These are phyloP conservation scores for Andricus quercusramuli DNA, from an alignment of 2,888 invertebrate genomes.

Conservation along the genomic window DNA sequence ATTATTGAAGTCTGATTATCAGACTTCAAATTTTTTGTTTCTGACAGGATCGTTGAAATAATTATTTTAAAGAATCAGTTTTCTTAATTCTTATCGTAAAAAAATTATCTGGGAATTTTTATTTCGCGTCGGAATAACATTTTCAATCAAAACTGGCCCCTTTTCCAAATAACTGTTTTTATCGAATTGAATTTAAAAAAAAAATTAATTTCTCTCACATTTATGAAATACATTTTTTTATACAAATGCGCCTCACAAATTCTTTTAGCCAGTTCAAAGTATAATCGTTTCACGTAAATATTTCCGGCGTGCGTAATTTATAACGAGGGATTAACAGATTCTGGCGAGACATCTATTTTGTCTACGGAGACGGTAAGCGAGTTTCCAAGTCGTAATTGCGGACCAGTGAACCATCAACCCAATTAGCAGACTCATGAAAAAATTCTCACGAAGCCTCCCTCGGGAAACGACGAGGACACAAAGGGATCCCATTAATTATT, in stretches of 20 bases:
- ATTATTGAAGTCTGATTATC: too few species aligned
- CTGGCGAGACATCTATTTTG: slow-evolving; percentile 15
- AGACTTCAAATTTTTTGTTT: too few species aligned
- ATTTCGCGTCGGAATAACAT: too few species aligned
- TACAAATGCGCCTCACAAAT: neutral
- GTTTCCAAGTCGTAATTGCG: slow-evolving; percentile 37
- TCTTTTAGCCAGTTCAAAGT: neutral
- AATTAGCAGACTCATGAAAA: slow-evolving; percentile 39
- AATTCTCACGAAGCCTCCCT: slow-evolving; percentile 27
- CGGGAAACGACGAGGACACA: slow-evolving; percentile 1
- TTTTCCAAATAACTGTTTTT: too few species aligned
- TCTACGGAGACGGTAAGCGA: slow-evolving; percentile 15
- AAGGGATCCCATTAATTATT: slow-evolving; percentile 25
- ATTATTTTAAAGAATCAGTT: too few species aligned
- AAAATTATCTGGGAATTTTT: too few species aligned
- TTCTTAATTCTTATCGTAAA: too few species aligned
- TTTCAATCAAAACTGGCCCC: too few species aligned
- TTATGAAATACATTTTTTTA: too few species aligned
- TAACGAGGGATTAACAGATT: neutral
- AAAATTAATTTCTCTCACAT: too few species aligned
- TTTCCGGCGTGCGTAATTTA: neutral
- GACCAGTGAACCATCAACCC: slow-evolving; percentile 38
- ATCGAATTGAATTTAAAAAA: too few species aligned
- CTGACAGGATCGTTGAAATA: too few species aligned
- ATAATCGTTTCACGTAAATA: neutral